phyloP scores from a whole-genome alignment of 2,888 invertebrate species.

The Drosophila quasianomalipes region DNA sequence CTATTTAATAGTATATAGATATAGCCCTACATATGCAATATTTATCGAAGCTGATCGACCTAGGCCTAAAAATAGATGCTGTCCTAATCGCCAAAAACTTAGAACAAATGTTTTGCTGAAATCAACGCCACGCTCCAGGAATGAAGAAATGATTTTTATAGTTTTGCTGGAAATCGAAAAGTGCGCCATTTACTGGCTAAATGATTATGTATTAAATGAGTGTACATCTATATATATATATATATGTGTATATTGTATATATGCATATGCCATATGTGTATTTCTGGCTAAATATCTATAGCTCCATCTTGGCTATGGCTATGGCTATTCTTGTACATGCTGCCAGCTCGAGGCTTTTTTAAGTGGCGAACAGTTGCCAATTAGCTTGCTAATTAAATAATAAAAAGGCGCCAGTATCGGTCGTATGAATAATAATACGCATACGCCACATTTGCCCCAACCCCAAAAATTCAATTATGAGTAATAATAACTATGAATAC shows the following conservation, averaged over 20 bases:
- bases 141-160: conserved; percentile 34
- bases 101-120: conserved; percentile 35
- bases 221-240: background rate
- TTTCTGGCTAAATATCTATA: conserved; percentile 31
- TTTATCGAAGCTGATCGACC: conserved; percentile 37
- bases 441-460: conserved; percentile 60
- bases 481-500: conserved; percentile 63
- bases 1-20: conserved; percentile 4
- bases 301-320: conserved; percentile 40
- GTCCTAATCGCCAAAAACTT: conserved; percentile 51
- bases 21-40: conserved; percentile 32
- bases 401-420: conserved; percentile 68
- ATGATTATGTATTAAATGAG: background rate
- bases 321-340: conserved; percentile 59
- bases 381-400: conserved; percentile 82
- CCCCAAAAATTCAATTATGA: conserved; percentile 68
- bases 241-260: background rate
- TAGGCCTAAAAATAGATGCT: conserved; percentile 69
- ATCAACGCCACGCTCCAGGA: conserved; percentile 48
- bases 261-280: conserved; percentile 18
- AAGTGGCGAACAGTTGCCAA: conserved; percentile 63
- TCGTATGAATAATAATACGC: conserved; percentile 67
- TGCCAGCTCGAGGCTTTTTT: conserved; percentile 42
- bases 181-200: conserved; percentile 36
- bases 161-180: conserved; percentile 57